A percentile compares a stretch with the other conserved stretches of the same genome.
Conservation (phyloP, 2,113 vertebrate species). For the Strix uralensis region DNA sequence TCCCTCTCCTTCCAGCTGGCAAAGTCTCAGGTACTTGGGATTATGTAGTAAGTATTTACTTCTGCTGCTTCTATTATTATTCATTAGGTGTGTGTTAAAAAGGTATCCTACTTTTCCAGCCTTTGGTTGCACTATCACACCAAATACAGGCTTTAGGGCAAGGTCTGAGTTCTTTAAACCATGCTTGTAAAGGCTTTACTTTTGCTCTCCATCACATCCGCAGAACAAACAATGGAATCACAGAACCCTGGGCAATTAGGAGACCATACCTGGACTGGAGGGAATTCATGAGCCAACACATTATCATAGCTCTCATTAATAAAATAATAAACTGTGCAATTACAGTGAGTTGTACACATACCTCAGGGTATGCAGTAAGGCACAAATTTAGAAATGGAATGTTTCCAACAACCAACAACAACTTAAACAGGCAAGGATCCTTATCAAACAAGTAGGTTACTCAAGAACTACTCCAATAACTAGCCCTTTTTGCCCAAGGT, state of each 20-base stretch:
- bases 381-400: conserved; percentile 52
- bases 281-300: conserved; percentile 36
- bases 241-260: background rate
- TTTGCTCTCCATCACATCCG: background rate
- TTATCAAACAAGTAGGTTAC: conserved; percentile 65
- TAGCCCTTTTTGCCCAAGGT: conserved; percentile 58
- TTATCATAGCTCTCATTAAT: conserved; percentile 53
- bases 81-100: background rate
- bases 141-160: background rate
- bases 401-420: conserved; percentile 51
- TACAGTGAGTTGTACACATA: conserved; percentile 39
- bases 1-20: conserved; percentile 20
- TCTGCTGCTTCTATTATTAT: background rate
- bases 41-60: conserved; percentile 1
- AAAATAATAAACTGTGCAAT: conserved; percentile 56
- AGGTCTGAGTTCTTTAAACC: background rate
- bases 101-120: background rate
- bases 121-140: background rate
- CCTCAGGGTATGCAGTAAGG: conserved; percentile 55
- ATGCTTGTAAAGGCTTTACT: background rate
- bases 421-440: conserved; percentile 51
- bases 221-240: fast-evolving
- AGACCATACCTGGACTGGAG: background rate
- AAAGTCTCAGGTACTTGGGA: background rate
- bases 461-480: conserved; percentile 38